A percentile compares a stretch with the other conserved stretches of the same genome.
These are phyloP conservation scores for Acleris emargana DNA, from an alignment of 2,888 invertebrate species.

Conservation along the genomic window DNA sequence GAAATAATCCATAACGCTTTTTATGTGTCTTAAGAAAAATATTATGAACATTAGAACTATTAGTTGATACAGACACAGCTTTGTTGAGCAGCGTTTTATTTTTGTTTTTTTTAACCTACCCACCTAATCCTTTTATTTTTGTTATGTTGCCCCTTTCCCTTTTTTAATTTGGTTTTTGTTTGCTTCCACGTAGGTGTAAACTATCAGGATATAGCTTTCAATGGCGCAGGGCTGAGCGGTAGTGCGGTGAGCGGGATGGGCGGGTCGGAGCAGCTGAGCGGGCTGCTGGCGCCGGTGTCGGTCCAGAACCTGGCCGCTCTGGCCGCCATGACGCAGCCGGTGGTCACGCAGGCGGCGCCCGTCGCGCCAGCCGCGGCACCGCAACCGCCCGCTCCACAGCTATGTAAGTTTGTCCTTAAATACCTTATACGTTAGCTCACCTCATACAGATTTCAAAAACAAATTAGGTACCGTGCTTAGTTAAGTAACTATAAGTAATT, in stretches of 20 bases:
- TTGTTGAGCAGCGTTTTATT: constrained; percentile 5
- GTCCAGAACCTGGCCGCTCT: constrained; percentile 96
- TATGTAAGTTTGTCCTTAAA: constrained; percentile 63
- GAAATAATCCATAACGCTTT: background rate
- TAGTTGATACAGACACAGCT: too few species aligned
- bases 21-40: too few species aligned
- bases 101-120: constrained; percentile 27
- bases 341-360: constrained; percentile 78
- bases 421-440: too few species aligned
- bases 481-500: too few species aligned
- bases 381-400: constrained; percentile 64
- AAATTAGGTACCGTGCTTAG: too few species aligned
- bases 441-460: too few species aligned
- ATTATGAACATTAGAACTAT: too few species aligned
- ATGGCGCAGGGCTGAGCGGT: constrained; percentile 78
- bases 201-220: constrained; percentile 82
- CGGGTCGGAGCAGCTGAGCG: constrained; percentile 93
- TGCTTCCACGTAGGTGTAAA: constrained; percentile 68
- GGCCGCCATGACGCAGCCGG: constrained; percentile 90
- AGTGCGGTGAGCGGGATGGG: constrained; percentile 59
- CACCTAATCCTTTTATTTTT: constrained; percentile 26
- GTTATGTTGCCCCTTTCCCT: constrained; percentile 34
- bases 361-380: constrained; percentile 76
- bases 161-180: constrained; percentile 42
- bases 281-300: constrained; percentile 91